Evolutionary conservation across 2,113 vertebrate genomes (phyloP).

Genomic region (zebrafish (Danio rerio)): GRCz12tu NC_133181.1:55062501-55063000

Average conservation of each 20-base stretch:
- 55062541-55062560: constrained; percentile 75
- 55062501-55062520: constrained; percentile 66
- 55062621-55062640: not conserved
- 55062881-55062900: constrained; percentile 84
- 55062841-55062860: constrained; percentile 87
- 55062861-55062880: constrained; percentile 87
- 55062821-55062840: constrained; percentile 87
- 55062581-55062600: constrained; percentile 79
- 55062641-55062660: not conserved
- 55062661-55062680: constrained; percentile 16
- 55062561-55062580: constrained; percentile 82
- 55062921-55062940: constrained; percentile 66
- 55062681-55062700: not conserved
- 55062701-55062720: constrained; percentile 29
- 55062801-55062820: constrained; percentile 78
- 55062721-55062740: constrained; percentile 21
- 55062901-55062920: constrained; percentile 87
- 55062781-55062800: constrained; percentile 75
- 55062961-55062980: too few relatives aligned
- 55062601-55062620: constrained; percentile 84
- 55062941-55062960: not conserved
- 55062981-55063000: too few relatives aligned
- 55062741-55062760: not conserved
- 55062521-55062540: constrained; percentile 60
- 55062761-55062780: constrained; percentile 7